Evolutionary conservation across 2,797 vertebrate genomes (phyloP).

Genomic region (Pantherophis vulpinus): DNA sequence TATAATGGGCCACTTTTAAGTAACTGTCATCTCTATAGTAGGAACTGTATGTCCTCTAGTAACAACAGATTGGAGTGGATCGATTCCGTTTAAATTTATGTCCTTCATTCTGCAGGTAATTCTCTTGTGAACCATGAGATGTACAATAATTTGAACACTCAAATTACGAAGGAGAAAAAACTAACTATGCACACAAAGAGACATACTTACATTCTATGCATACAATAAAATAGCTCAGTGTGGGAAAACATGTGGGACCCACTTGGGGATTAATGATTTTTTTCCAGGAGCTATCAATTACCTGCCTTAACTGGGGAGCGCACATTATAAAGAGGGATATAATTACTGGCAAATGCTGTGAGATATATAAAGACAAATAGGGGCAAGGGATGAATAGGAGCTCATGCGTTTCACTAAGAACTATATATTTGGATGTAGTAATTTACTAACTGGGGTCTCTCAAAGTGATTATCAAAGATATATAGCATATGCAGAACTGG

Average conservation of each 20-base stretch:
- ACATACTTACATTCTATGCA: background rate
- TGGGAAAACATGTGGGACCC: constrained; percentile 71
- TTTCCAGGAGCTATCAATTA: constrained; percentile 81
- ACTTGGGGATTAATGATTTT: constrained; percentile 70
- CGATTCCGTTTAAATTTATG: constrained; percentile 17
- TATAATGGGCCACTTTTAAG: background rate
- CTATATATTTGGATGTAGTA: constrained; percentile 46
- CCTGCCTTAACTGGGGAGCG: constrained; percentile 76
- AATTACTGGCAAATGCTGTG: constrained; percentile 72
- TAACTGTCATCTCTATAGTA: constrained; percentile 3
- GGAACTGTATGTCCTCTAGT: background rate
- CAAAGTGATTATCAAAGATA: constrained; percentile 42
- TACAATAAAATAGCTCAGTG: constrained; percentile 40
- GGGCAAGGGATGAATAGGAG: constrained; percentile 47
- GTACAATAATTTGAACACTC: constrained; percentile 56
- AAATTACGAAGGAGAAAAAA: constrained; percentile 33
- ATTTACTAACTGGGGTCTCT: constrained; percentile 52
- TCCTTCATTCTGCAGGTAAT: background rate
- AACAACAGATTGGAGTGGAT: constrained; percentile 21
- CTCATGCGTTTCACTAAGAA: constrained; percentile 63
- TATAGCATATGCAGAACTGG: constrained; percentile 27
- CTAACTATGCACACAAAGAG: constrained; percentile 16
- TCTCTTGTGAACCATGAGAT: constrained; percentile 45
- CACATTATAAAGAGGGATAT: constrained; percentile 72
- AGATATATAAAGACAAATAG: constrained; percentile 71